Evolutionary conservation across 30 jellyfish, hydroid and myxozoan species (phyloP), one percentile per base, ranked within the genome.

Genomic region (Haliclystus octoradiatus): DNA sequence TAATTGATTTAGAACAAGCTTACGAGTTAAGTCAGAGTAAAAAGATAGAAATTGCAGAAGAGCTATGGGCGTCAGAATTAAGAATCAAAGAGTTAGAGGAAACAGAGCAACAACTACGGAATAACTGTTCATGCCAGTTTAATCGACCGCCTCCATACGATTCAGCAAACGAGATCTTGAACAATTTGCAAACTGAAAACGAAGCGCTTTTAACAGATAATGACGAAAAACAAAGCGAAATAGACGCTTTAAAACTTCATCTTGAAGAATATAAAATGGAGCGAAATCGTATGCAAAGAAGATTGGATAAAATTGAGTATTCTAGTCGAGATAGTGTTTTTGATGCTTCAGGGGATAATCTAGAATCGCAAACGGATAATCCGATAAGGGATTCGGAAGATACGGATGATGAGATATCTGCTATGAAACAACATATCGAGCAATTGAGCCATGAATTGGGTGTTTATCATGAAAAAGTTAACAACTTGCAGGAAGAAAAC

Each of bases 31-130:
- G 79, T 67, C 83, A 79, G 31, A 68, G 63, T 31, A 50, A 80
- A n/a, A 79, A 79, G 28, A 81, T 63, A 25, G 92, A 79, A 4
- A 69, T 79, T 35, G 77, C 92, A 26, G 70, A 79, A 66, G 92
- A 79, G 57, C 83, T 79, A 1, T 79, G 70, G 50, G 79, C 69
- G 26, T 80, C 92, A 0, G 92, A 79, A 51, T 80, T 67, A 12
- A 62, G 57, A 22, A 70, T 79, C 52, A 81, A 79, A 32, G 77
- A 79, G 71, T 28, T 79, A 69, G 82, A 79, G 62, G 92, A 79
- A 30, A 23, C 64, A 33, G 30, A 69, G 1, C 46, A 79, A 49
- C 51, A 65, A 33, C 69, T 69, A 62, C 57, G 57, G 9, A 9
- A 19, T 40, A 9, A 40, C 9, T 9, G 19, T 40, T 40, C 57